phyloP scores from a whole-genome alignment of 35 echinoderm and acorn worm genomes.

The Strongylocentrotus purpuratus region DNA sequence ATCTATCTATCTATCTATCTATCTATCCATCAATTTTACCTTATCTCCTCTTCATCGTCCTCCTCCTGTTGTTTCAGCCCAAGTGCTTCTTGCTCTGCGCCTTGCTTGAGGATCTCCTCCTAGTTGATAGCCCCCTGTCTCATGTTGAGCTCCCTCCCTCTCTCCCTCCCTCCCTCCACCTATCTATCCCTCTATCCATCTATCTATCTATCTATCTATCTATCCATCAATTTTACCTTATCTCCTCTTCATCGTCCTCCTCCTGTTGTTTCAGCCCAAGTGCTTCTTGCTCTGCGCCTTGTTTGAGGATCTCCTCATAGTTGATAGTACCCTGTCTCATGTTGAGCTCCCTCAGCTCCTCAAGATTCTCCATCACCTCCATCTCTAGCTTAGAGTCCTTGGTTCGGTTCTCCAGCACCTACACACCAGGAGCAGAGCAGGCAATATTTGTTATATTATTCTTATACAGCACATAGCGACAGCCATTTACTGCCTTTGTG shows the following conservation, averaged over 20 bases:
- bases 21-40: conserved; percentile 53
- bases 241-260: conserved; percentile 94
- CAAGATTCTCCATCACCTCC: conserved; percentile 97
- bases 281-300: conserved; percentile 71
- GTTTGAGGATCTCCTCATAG: conserved; percentile 76
- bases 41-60: conserved; percentile 96
- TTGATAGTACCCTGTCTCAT: conserved; percentile 77
- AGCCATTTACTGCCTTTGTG: too few species aligned
- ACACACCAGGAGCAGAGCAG: background rate
- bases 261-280: conserved; percentile 66
- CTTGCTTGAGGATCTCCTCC: conserved; percentile 70
- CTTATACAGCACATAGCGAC: too few species aligned
- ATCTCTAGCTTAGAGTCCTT: conserved; percentile 86
- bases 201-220: too few species aligned
- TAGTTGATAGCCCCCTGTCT: conserved; percentile 81
- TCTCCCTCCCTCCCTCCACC: conserved; percentile 88
- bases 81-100: conserved; percentile 70
- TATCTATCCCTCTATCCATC: too few species aligned
- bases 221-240: conserved; percentile 62
- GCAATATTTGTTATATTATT: background rate
- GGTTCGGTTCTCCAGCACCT: conserved; percentile 89
- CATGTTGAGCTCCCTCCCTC: conserved; percentile 80
- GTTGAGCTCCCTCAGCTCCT: conserved; percentile 88
- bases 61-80: conserved; percentile 69
- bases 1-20: too few species aligned